Conservation (phyloP, 1,140 invertebrate species). For the Cydia splendana region DNA sequence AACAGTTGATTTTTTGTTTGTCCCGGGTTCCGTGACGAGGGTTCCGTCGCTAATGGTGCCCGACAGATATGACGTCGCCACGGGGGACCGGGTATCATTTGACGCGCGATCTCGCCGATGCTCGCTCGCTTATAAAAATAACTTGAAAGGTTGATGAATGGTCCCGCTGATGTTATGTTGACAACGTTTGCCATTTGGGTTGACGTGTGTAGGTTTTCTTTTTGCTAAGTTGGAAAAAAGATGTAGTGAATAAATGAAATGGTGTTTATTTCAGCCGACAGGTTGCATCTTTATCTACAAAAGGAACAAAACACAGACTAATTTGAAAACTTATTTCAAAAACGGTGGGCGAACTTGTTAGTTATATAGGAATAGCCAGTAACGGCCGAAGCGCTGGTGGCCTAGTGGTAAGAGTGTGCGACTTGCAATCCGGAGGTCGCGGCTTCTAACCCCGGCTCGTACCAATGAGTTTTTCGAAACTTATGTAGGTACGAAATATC, state of each 20-base stretch:
- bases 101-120: slow-evolving; percentile 27
- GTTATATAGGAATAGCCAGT: no score
- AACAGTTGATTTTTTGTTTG: slow-evolving; percentile 25
- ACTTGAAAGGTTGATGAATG: slow-evolving; percentile 32
- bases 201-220: not conserved
- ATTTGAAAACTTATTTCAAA: no score
- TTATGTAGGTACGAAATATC: no score
- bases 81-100: slow-evolving; percentile 14
- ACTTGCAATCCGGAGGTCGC: no score
- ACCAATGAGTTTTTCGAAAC: no score
- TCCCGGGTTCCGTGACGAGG: slow-evolving; percentile 8
- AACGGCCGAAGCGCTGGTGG: no score
- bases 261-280: not conserved
- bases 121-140: slow-evolving; percentile 32
- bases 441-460: no score
- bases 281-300: no score
- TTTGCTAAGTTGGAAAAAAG: not conserved
- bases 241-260: not conserved
- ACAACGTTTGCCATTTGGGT: slow-evolving; percentile 16
- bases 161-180: slow-evolving; percentile 26
- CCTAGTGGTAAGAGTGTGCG: no score
- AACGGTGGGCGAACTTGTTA: no score
- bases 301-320: no score
- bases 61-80: slow-evolving; percentile 30
- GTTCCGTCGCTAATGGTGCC: slow-evolving; percentile 22